Base-by-base conservation (phyloP, 1,140 invertebrate species). In the Melitaea cinxia region DNA sequence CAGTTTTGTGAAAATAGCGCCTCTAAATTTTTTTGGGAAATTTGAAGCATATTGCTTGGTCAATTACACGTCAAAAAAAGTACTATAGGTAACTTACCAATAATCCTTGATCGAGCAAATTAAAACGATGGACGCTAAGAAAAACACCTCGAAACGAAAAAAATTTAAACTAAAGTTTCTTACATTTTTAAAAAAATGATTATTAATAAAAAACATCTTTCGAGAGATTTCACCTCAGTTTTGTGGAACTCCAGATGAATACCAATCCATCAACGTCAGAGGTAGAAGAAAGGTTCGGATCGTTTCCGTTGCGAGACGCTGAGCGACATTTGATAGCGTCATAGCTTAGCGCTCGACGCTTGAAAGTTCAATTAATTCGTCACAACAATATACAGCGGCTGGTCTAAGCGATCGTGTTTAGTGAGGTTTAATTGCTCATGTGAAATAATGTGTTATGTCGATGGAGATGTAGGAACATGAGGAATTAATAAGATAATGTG, bases 361-460 rank as follows among this genome's bases (percentile, higher is more conserved):
- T 82, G 74, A 85, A 80, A 77, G 70, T 68, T 80, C 75, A 80
- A 81, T 83, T 82, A 81, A 75, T 68, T 75, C 65, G 58, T 75
- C 75, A 80, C 71, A 80, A 80, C 75, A 80, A 80, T 75, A 66
- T 58, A 33, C 50, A 47, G 42, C 26, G 45, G 19, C 35, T 63
- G 54, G 66, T 68, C 54, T 56, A 63, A 63, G 45, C 42, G 42
- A 47, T 23, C 17, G 14, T 19, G 5, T 45, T 45, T 23, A 47
- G 19, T 47, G 42, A 10, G 19, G n/a, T 12, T 47, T 47, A 47
- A 47, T 47, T 21, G 42, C 42, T 47, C 7, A 7, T 19, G 15
- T 42, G 37, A 42, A 42, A 42, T 42, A 4, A 17, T 19, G 17
- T 42, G 9, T 42, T 0, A 17, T 9, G 14, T 14, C 17, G 17